Evolutionary conservation across 1,140 invertebrate species (phyloP).

Genomic region (Penaeus indicus): DNA sequence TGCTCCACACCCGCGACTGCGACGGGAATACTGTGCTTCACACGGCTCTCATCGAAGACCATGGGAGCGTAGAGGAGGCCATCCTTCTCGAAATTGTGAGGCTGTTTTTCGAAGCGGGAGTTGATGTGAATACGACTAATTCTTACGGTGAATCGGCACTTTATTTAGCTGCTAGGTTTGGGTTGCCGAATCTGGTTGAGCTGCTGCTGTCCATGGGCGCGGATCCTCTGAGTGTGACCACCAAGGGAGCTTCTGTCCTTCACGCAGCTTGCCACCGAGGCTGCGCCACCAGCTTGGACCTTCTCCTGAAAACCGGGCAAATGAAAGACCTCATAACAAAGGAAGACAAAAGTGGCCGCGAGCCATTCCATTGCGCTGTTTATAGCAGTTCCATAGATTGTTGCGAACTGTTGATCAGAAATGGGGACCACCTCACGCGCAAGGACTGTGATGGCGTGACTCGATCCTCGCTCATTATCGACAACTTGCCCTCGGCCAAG

Average conservation of each 20-base stretch:
- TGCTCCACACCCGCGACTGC: neutral
- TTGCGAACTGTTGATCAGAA: slow-evolving; percentile 40
- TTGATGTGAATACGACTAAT: neutral
- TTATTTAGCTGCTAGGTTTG: slow-evolving; percentile 28
- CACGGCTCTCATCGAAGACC: neutral
- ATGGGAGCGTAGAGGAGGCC: neutral
- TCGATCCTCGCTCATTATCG: slow-evolving; percentile 30
- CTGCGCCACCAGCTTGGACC: slow-evolving; percentile 19
- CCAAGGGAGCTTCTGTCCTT: neutral
- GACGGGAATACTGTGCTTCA: slow-evolving; percentile 31
- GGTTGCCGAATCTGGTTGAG: slow-evolving; percentile 22
- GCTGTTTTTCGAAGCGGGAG: slow-evolving; percentile 9
- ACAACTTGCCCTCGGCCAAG: slow-evolving; percentile 47
- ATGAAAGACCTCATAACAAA: neutral
- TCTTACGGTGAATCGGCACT: slow-evolving; percentile 19
- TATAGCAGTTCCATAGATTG: slow-evolving; percentile 44
- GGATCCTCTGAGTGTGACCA: slow-evolving; percentile 13
- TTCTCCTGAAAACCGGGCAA: slow-evolving; percentile 22
- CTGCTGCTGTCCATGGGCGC: slow-evolving; percentile 26
- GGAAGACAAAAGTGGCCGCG: slow-evolving; percentile 15
- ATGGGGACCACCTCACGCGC: slow-evolving; percentile 46
- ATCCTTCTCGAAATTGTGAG: slow-evolving; percentile 11
- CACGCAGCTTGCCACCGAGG: slow-evolving; percentile 43
- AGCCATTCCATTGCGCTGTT: slow-evolving; percentile 44
- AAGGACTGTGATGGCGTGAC: slow-evolving; percentile 22